Conservation (phyloP, 2,113 vertebrate species). For the Motacilla tschutschensis region DNA sequence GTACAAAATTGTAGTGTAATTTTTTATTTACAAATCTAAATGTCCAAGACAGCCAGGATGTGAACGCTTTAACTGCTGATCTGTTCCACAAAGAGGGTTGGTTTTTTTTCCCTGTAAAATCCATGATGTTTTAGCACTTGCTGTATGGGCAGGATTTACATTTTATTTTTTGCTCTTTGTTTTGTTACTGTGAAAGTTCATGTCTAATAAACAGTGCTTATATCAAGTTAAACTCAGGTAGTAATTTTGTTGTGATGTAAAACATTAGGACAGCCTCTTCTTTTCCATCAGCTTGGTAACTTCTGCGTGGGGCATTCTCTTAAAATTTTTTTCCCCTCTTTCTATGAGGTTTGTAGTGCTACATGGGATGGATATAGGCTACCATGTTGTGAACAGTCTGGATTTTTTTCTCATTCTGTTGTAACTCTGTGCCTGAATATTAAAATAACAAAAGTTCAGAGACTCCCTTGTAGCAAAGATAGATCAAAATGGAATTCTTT, state of each 20-base stretch:
- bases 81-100: not conserved
- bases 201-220: not conserved
- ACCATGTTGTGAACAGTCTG: not conserved
- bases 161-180: not conserved
- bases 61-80: constrained; percentile 5
- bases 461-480: not conserved
- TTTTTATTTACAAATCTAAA: constrained; percentile 32
- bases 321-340: fast-evolving
- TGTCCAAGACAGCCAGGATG: not conserved
- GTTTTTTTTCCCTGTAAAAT: not conserved
- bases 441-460: not conserved
- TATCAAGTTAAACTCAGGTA: not conserved
- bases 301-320: fast-evolving
- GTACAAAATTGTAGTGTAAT: not conserved
- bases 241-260: not conserved
- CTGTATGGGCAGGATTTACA: not conserved
- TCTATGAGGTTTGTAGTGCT: not conserved
- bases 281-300: not conserved
- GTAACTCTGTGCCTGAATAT: not conserved
- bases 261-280: not conserved
- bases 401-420: not conserved
- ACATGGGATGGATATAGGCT: not conserved
- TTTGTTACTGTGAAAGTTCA: not conserved
- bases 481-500: not conserved
- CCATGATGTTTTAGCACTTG: not conserved